Conservation (phyloP, 2,888 invertebrate genomes). For the Serrognathus titanus region DNA sequence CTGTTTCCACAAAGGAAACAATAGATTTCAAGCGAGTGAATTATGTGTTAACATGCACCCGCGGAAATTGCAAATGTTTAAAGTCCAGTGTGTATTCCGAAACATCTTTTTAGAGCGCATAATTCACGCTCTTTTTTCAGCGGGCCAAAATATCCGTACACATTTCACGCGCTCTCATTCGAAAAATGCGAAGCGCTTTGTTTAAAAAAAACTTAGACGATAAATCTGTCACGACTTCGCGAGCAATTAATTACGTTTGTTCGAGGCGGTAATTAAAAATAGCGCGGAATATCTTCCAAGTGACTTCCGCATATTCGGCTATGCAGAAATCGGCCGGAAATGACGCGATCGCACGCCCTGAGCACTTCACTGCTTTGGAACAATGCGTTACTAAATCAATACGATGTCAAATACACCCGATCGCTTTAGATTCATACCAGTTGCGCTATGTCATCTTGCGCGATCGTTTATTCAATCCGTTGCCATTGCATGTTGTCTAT, state of each 20-base stretch:
- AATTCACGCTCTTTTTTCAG: no score
- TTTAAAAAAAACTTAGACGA: neutral
- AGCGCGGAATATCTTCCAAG: slow-evolving; percentile 4
- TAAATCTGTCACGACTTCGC: neutral
- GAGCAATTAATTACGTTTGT: neutral
- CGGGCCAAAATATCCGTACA: no score
- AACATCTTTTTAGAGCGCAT: no score
- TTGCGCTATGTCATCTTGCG: slow-evolving; percentile 34
- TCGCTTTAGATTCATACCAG: slow-evolving; percentile 26
- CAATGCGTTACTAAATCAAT: slow-evolving; percentile 47
- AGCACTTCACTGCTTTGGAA: slow-evolving; percentile 45
- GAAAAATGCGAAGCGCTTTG: no score
- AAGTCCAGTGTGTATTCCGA: no score
- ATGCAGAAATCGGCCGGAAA: slow-evolving; percentile 41
- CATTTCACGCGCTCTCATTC: no score
- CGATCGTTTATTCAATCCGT: slow-evolving; percentile 9
- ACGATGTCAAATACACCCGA: slow-evolving; percentile 36
- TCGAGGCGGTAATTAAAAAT: slow-evolving; percentile 7
- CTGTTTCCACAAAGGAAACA: no score
- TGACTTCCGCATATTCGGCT: slow-evolving; percentile 24
- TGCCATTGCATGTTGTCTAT: slow-evolving; percentile 10
- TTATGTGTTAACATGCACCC: no score
- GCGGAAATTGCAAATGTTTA: no score
- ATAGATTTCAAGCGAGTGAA: no score
- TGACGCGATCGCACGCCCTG: slow-evolving; percentile 45